These are phyloP conservation scores for Zophobas morio DNA, from an alignment of 1,140 invertebrate species.

Conservation along the genomic window DNA sequence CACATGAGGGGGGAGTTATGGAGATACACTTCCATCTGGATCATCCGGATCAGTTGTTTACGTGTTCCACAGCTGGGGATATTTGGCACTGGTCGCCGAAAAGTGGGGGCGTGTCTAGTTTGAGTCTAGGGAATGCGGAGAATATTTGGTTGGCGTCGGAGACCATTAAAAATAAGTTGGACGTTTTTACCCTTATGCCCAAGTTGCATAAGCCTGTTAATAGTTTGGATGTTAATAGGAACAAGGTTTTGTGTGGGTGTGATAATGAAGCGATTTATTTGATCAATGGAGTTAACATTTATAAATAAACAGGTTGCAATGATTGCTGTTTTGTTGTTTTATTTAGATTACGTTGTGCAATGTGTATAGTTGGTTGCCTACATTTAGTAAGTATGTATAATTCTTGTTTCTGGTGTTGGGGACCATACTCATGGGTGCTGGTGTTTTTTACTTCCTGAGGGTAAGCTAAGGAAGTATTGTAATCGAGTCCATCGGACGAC, in stretches of 20 bases:
- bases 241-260: conserved; percentile 82
- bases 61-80: conserved; percentile 84
- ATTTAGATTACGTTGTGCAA: too few species aligned
- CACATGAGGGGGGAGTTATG: conserved; percentile 81
- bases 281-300: conserved; percentile 74
- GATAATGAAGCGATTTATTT: conserved; percentile 89
- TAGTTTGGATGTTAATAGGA: conserved; percentile 81
- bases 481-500: too few species aligned
- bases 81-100: conserved; percentile 85
- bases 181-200: conserved; percentile 80
- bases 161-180: conserved; percentile 78
- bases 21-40: conserved; percentile 89
- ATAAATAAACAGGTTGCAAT: conserved; percentile 17
- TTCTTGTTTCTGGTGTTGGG: too few species aligned
- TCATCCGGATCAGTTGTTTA: conserved; percentile 86
- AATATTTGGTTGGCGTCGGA: conserved; percentile 78
- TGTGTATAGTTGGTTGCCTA: too few species aligned
- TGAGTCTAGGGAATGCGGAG: conserved; percentile 63
- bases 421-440: too few species aligned
- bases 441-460: too few species aligned
- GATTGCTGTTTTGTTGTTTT: too few species aligned
- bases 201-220: conserved; percentile 83
- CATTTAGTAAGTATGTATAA: too few species aligned
- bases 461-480: too few species aligned
- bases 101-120: conserved; percentile 47